Conservation (phyloP, 2,113 vertebrate genomes). For the Struthidea cinerea region DNA sequence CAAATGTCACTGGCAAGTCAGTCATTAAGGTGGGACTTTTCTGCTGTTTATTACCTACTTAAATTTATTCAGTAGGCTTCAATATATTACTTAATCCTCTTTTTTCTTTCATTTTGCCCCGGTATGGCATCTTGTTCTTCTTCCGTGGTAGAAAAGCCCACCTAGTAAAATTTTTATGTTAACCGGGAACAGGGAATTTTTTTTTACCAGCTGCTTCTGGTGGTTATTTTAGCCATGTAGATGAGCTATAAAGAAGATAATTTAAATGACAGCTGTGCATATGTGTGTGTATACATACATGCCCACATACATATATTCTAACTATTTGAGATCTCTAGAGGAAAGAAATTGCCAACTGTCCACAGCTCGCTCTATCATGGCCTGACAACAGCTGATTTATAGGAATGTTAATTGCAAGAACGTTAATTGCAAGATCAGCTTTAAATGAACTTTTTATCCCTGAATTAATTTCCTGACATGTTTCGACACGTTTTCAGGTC, state of each 20-base stretch:
- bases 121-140: not conserved
- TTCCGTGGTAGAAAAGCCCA: not conserved
- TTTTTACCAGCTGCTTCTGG: not conserved
- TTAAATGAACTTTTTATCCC: slow-evolving; percentile 62
- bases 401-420: slow-evolving; percentile 61
- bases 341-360: slow-evolving; percentile 2
- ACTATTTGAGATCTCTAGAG: not conserved
- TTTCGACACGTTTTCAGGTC: slow-evolving; percentile 46
- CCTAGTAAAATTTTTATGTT: not conserved
- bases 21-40: slow-evolving; percentile 89
- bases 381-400: slow-evolving; percentile 47
- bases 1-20: slow-evolving; percentile 96
- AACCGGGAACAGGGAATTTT: not conserved
- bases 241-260: not conserved
- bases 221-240: not conserved
- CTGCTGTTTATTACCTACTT: not conserved
- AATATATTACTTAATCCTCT: not conserved
- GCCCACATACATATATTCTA: not conserved
- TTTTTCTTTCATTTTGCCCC: not conserved
- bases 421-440: slow-evolving; percentile 59
- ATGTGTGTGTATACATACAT: not conserved
- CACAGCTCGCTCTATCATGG: not conserved
- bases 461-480: slow-evolving; percentile 54
- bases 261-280: not conserved
- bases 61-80: not conserved